phyloP scores from a whole-genome alignment of 1,140 invertebrate species.

The Sarcophaga peregrina region DNA sequence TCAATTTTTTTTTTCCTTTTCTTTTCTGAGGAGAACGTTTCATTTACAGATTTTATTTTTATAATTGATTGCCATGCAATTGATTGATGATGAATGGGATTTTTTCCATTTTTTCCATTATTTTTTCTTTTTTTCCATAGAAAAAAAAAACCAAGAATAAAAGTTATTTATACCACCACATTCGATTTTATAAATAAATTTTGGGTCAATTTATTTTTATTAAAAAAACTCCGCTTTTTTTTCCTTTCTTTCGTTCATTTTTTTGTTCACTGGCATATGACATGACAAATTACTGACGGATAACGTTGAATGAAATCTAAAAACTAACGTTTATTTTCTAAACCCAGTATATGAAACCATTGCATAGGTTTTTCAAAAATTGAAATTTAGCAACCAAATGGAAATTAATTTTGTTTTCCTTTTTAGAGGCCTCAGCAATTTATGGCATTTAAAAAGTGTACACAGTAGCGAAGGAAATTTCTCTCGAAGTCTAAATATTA shows the following conservation, averaged over 20 bases:
- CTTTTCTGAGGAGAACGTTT: neutral
- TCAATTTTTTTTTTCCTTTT: too few relatives aligned
- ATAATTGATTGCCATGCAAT: constrained; percentile 1
- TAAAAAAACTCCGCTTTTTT: neutral
- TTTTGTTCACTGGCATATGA: neutral
- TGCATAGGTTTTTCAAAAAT: too few relatives aligned
- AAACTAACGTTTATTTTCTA: too few relatives aligned
- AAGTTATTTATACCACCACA: neutral
- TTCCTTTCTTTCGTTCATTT: too few relatives aligned
- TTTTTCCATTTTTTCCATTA: neutral
- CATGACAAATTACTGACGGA: constrained; percentile 32
- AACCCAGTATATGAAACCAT: too few relatives aligned
- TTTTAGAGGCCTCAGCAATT: too few relatives aligned
- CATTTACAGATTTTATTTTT: constrained; percentile 14
- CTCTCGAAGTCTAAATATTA: too few relatives aligned
- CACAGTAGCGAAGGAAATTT: too few relatives aligned
- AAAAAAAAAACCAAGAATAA: neutral
- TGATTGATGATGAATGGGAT: neutral
- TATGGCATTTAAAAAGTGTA: too few relatives aligned
- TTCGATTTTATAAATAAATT: neutral
- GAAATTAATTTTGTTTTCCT: too few relatives aligned
- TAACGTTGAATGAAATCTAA: neutral
- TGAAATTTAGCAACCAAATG: too few relatives aligned
- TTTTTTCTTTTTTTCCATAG: neutral
- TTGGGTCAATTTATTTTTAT: constrained; percentile 6